These are phyloP conservation scores for Sylvicola fuscatus DNA, from an alignment of 2,888 invertebrate genomes.

Conservation along the genomic window DNA sequence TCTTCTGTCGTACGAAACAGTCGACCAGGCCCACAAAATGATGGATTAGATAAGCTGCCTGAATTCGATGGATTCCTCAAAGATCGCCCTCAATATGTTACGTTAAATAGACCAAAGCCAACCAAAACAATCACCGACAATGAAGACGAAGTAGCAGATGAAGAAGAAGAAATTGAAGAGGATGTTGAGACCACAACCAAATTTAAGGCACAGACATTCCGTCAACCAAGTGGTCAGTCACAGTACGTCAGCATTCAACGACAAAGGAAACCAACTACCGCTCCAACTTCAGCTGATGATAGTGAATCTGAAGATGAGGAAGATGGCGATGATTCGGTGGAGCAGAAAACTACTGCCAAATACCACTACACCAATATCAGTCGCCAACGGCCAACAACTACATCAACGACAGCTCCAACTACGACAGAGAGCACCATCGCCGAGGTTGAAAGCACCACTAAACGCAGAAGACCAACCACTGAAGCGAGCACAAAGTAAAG, in stretches of 20 bases:
- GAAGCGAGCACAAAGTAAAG: neutral
- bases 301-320: conserved; percentile 8
- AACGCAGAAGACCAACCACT: conserved; percentile 4
- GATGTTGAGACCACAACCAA: conserved; percentile 6
- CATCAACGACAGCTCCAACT: conserved; percentile 5
- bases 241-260: conserved; percentile 56
- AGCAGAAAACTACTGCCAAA: conserved; percentile 1
- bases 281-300: conserved; percentile 5
- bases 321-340: conserved; percentile 5
- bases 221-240: conserved; percentile 22
- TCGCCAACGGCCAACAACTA: conserved; percentile 15
- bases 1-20: conserved; percentile 39
- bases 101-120: conserved; percentile 38
- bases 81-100: conserved; percentile 41
- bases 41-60: conserved; percentile 25
- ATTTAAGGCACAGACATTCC: conserved; percentile 8
- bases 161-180: conserved; percentile 11
- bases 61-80: conserved; percentile 21
- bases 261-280: conserved; percentile 30
- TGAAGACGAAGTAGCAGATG: conserved; percentile 18
- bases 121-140: conserved; percentile 15
- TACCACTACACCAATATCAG: conserved; percentile 15
- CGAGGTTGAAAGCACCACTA: conserved; percentile 1
- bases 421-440: neutral
- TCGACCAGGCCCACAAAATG: conserved; percentile 35